Base-by-base conservation (phyloP, 2,888 invertebrate species). In the Harpalus rufipes region DNA sequence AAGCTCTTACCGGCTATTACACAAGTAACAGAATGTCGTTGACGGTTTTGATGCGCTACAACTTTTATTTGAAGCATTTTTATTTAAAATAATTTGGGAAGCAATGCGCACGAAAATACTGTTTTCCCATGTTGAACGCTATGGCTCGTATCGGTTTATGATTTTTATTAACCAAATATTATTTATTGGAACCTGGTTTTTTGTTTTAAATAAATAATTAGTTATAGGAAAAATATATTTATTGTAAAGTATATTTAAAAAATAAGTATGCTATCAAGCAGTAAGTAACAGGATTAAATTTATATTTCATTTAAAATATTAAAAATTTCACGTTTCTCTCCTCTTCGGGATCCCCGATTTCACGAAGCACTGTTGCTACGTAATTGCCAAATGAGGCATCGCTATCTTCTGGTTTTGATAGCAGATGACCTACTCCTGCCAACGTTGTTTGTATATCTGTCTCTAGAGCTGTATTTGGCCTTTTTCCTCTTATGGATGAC, bases 251-350 rank as follows among this genome's bases (percentile, higher is more conserved):
- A 63, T 25, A 63, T 63, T 59, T 3, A 14, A 59, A 59, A 59
- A 59, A 51, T 51, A 51, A 51, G 44, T 51, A 51, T 51, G 44
- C 6, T 51, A 51, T 51, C 44, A 51, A 51, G 44, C 44, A 51
- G 44, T 51, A 51, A 51, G 10, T 51, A 51, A 51, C 10, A 51
- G 44, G 12, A 51, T 51, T 51, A 51, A 51, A 51, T 51, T 8
- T 51, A 51, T 51, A 51, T 51, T 51, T 51, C 44, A 59, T 59
- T 59, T 59, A 59, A 59, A 58, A 59, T 59, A 59, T 59, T 59
- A 16, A 59, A 59, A 59, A 16, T 59, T 16, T 59, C 59, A 3
- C 59, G 59, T 59, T 59, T 59, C 59, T 59, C 16, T 16, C 4
- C 16, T 59, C 16, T 16, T 58, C 58, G 14, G 58, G 58, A 58